A percentile compares a stretch with the other conserved stretches of the same genome.
phyloP scores from a whole-genome alignment of 2,888 invertebrate genomes.

The Ptilodon capucinus region DNA sequence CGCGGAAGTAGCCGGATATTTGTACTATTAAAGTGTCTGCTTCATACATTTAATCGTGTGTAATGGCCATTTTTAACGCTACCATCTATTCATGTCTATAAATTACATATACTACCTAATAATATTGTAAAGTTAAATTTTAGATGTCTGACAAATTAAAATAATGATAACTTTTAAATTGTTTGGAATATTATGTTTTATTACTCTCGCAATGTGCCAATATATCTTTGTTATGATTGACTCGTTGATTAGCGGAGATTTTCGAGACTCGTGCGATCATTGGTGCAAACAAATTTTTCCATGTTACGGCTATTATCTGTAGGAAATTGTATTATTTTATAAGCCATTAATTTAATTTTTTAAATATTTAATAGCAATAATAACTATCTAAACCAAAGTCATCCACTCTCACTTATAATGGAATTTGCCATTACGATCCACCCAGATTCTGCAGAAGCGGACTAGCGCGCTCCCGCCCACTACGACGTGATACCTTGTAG shows the following conservation, averaged over 20 bases:
- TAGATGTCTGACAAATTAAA: background rate
- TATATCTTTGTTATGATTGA: conserved; percentile 13
- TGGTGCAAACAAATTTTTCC: background rate
- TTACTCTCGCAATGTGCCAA: conserved; percentile 8
- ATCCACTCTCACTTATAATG: conserved; percentile 53
- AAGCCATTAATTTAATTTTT: no score
- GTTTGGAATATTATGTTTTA: background rate
- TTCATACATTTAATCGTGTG: background rate
- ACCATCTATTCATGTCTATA: background rate
- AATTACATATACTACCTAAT: background rate
- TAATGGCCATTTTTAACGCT: background rate
- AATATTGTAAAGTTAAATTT: background rate
- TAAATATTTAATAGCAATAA: no score
- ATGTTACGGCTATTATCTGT: background rate
- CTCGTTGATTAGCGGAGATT: conserved; percentile 16
- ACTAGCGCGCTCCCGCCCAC: conserved; percentile 46
- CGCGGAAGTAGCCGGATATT: background rate
- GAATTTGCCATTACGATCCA: conserved; percentile 46
- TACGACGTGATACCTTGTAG: conserved; percentile 15
- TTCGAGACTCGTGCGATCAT: conserved; percentile 7
- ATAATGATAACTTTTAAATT: background rate
- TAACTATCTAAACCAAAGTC: conserved; percentile 22
- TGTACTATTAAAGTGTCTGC: background rate
- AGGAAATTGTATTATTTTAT: no score
- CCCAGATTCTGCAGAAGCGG: conserved; percentile 45